phyloP scores from a whole-genome alignment of 2,888 invertebrate genomes.

The Tanypteryx hageni region DNA sequence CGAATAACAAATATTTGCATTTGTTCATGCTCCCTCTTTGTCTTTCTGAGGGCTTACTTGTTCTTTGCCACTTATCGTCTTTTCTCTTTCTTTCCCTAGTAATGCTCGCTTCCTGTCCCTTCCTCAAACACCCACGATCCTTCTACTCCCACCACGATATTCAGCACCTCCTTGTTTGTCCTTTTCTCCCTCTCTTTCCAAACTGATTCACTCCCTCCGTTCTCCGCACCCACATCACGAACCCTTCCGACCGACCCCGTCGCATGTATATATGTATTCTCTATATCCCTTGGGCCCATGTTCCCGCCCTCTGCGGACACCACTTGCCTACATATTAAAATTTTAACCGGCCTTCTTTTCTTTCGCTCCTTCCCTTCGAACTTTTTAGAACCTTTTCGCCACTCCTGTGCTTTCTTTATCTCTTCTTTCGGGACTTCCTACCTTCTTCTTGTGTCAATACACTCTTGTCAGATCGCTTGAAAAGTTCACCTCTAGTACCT shows the following conservation, averaged over 20 bases:
- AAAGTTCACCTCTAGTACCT: not conserved
- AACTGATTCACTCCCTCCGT: not conserved
- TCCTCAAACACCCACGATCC: not conserved
- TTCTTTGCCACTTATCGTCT: constrained; percentile 1
- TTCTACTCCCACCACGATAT: not conserved
- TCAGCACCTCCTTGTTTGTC: constrained; percentile 29
- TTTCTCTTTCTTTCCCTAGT: not conserved
- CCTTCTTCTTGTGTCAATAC: not conserved
- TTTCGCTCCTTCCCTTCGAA: not conserved
- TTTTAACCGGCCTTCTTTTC: not conserved
- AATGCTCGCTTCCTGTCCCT: constrained; percentile 12
- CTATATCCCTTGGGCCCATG: not conserved
- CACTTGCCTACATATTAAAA: not conserved
- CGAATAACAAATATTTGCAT: not conserved
- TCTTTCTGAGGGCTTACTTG: not conserved
- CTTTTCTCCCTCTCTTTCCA: not conserved
- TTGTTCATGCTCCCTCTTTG: not conserved
- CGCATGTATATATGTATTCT: not conserved
- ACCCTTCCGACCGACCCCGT: too few relatives aligned
- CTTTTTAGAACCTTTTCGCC: not conserved
- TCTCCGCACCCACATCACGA: not conserved
- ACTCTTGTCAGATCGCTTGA: not conserved
- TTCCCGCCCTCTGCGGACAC: not conserved
- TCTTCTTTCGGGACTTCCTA: not conserved
- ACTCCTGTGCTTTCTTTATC: not conserved